phyloP scores from a whole-genome alignment of 2,797 vertebrate species.

The Chaunax sp. region DNA sequence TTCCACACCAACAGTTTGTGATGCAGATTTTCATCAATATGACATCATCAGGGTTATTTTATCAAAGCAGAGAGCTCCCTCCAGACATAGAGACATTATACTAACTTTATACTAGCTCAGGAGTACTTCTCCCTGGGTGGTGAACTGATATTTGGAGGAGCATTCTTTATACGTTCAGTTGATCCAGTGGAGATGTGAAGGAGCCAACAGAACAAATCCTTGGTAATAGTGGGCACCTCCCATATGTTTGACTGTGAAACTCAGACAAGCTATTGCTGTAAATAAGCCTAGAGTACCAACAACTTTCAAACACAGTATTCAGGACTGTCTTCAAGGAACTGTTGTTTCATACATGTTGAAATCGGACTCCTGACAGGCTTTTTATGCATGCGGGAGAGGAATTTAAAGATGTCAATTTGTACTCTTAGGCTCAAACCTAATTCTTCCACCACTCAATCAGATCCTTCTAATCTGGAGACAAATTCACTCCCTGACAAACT shows the following conservation, averaged over 20 bases:
- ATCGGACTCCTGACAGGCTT: background rate
- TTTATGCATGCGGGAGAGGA: background rate
- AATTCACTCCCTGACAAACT: too few species aligned
- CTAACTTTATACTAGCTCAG: background rate
- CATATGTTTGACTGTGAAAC: background rate
- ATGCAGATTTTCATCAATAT: background rate
- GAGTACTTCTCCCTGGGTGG: background rate
- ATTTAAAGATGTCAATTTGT: background rate
- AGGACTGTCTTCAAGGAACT: background rate
- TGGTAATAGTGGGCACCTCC: background rate
- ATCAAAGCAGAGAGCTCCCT: conserved; percentile 8
- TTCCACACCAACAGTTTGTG: background rate
- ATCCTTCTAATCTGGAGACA: background rate
- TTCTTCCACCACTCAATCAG: background rate
- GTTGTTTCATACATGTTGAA: background rate
- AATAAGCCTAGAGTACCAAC: background rate
- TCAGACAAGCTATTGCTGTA: background rate
- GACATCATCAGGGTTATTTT: background rate
- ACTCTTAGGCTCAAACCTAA: background rate
- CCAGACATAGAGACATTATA: background rate
- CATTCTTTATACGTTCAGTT: background rate
- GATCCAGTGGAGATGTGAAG: background rate
- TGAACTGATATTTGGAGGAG: background rate
- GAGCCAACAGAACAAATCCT: background rate
- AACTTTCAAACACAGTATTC: conserved; percentile 12